Conservation (phyloP, 2,888 invertebrate genomes). For the Sipha maydis region DNA sequence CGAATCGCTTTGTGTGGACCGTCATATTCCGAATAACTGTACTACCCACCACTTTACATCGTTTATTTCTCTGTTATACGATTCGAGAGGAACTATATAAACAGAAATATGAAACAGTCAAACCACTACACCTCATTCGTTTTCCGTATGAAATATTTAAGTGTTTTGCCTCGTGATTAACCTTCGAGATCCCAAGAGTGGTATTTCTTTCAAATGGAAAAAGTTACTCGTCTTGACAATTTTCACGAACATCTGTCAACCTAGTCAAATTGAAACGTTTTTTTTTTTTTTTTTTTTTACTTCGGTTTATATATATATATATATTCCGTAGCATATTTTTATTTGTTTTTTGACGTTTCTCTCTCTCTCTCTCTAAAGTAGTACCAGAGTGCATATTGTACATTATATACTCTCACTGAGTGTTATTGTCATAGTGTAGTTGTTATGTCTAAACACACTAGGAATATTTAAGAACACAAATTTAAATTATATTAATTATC, state of each 20-base stretch:
- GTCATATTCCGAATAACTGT: neutral
- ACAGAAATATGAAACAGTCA: slow-evolving; percentile 8
- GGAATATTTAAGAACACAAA: too few species aligned
- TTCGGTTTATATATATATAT: too few species aligned
- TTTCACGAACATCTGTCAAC: slow-evolving; percentile 13
- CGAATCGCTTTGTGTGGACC: neutral
- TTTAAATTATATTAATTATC: too few species aligned
- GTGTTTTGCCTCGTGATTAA: neutral
- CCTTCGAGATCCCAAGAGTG: neutral
- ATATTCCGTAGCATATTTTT: too few species aligned
- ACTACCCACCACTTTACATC: too few species aligned
- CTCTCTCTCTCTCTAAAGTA: neutral
- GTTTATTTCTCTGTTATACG: too few species aligned
- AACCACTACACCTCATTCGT: neutral
- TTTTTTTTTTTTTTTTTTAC: too few species aligned
- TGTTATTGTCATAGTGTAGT: too few species aligned
- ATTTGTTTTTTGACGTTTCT: neutral
- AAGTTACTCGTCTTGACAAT: slow-evolving; percentile 19
- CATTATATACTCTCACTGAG: too few species aligned
- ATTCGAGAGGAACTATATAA: neutral
- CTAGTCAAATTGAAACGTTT: slow-evolving; percentile 8
- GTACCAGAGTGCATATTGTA: too few species aligned
- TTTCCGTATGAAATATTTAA: slow-evolving; percentile 36
- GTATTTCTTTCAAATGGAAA: neutral
- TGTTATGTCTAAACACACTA: too few species aligned